Evolutionary conservation across 2,888 invertebrate species (phyloP).

Genomic region (Epirrhoe alternata): DNA sequence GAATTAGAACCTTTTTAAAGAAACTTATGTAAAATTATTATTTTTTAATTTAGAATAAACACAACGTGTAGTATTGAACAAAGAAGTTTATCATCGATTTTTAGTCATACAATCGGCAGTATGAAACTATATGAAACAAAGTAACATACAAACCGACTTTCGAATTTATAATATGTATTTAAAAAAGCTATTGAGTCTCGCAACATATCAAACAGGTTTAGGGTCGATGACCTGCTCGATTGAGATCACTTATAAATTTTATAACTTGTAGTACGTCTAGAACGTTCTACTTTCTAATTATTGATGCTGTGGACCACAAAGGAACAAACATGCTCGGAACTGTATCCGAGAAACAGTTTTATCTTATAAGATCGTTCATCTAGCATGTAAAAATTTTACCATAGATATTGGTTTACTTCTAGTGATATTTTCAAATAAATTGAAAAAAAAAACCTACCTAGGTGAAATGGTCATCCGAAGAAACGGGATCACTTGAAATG

Average conservation of each 20-base stretch:
- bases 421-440: too few species aligned
- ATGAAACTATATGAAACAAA: neutral
- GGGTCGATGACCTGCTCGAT: slow-evolving; percentile 47
- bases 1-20: too few species aligned
- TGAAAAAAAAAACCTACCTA: too few species aligned
- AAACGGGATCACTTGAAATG: too few species aligned
- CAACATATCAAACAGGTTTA: slow-evolving; percentile 42
- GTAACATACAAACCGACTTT: neutral
- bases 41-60: too few species aligned
- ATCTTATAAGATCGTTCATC: too few species aligned
- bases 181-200: slow-evolving; percentile 23
- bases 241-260: slow-evolving; percentile 46
- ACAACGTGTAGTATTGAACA: neutral
- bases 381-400: too few species aligned
- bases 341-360: too few species aligned
- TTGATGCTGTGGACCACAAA: slow-evolving; percentile 27
- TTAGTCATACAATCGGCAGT: neutral
- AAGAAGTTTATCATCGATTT: neutral
- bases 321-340: neutral
- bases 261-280: slow-evolving; percentile 36
- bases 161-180: neutral
- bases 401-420: too few species aligned
- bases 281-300: slow-evolving; percentile 41
- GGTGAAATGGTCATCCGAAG: too few species aligned
- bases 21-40: too few species aligned